Evolutionary conservation across 2,113 vertebrate species (phyloP), one percentile per base, ranked within the genome.

Genomic region (Notarius quadriscutis): DNA sequence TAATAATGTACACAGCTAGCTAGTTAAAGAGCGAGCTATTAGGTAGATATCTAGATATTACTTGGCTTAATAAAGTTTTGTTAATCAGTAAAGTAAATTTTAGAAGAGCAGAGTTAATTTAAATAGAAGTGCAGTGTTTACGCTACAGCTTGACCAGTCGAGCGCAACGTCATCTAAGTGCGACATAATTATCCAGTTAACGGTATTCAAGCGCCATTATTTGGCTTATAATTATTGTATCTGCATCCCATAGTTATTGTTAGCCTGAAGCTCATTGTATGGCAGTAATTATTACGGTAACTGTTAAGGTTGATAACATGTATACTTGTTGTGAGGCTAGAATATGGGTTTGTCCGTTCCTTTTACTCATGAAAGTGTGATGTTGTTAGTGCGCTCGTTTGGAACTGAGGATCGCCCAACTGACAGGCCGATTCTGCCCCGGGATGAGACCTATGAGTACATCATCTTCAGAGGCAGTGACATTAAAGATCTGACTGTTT

Each of bases 391-490:
- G 92, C 97, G 97, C 78, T 99, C 98, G 30, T 99, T 99, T 84
- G 98, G 98, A 51, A 99, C 98, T 7, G 98, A 99, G 88, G 97
- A 99, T 72, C 96, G 98, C 72, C 98, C 98, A 2, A 99, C 98
- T 4, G 98, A 99, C 83, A 94, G 98, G 75, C 98, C 98, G 51
- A 97, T 99, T 90, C 96, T 97, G 1, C 98, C 98, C 69, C 96
- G 98, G 1, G 98, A 99, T 93, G 98, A 99, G 91, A 97, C 98
- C 4, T 99, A 98, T 72, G 98, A 99, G 92, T 99, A 99, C 86
- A 99, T 99, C 69, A 99, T 99, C 90, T 99, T 99, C 91, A 94
- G 98, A n/a, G 98, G 97, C 50, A 99, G 98, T 67, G 98, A 99
- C 87, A 99, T 99, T 78, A 99, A 99, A 92, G 98, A 99, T 88